Conservation (phyloP, 2,113 vertebrate species). For the Lepisosteus osseus region DNA sequence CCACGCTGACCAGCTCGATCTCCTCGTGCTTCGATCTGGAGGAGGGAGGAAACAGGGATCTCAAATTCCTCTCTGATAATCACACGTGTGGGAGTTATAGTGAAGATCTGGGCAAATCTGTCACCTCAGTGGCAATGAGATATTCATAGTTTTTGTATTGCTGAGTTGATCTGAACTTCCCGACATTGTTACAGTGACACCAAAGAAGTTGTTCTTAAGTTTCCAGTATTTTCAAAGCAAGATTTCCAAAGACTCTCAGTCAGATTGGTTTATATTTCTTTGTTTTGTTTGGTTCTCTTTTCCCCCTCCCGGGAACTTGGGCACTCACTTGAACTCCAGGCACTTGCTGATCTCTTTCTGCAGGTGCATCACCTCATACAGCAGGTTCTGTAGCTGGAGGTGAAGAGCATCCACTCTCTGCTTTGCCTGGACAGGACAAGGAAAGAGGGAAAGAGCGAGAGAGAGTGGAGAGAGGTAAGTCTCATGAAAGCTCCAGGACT, state of each 20-base stretch:
- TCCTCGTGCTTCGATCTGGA: constrained; percentile 93
- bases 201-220: too few species aligned
- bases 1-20: constrained; percentile 86
- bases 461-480: neutral
- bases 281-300: too few species aligned
- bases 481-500: neutral
- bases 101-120: too few species aligned
- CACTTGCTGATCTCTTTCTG: constrained; percentile 98
- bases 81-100: too few species aligned
- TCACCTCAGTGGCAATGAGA: too few species aligned
- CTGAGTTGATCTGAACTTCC: too few species aligned
- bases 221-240: too few species aligned
- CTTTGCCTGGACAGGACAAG: constrained; percentile 71
- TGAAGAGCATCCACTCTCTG: constrained; percentile 92
- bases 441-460: neutral
- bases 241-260: too few species aligned
- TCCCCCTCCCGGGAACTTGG: neutral
- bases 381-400: constrained; percentile 93
- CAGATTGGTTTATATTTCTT: too few species aligned
- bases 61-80: too few species aligned
- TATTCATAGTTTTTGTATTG: too few species aligned
- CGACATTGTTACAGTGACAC: too few species aligned
- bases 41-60: neutral
- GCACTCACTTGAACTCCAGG: constrained; percentile 93
- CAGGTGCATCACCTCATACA: constrained; percentile 97